Percentiles rank a stretch among this genome's conserved stretches.
phyloP scores from a whole-genome alignment of 2,113 vertebrate genomes.

The Orthonyx spaldingii region DNA sequence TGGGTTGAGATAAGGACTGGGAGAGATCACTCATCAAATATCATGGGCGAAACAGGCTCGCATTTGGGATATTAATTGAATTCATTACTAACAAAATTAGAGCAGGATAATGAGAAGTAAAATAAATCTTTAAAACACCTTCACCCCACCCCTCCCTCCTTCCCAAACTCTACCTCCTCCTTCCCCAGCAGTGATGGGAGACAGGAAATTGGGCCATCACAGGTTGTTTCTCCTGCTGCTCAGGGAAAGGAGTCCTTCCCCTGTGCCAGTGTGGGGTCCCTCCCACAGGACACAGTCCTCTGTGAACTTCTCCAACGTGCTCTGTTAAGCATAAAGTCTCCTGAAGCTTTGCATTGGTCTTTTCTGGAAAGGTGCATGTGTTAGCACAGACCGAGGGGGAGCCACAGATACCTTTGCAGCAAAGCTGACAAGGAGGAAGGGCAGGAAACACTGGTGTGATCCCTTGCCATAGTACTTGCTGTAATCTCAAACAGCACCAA shows the following conservation, averaged over 20 bases:
- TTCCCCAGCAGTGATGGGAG: fast-evolving
- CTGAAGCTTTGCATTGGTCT: neutral
- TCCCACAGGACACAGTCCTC: neutral
- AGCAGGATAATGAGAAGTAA: neutral
- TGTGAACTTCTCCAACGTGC: neutral
- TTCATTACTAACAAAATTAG: neutral
- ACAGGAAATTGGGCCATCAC: too few species aligned
- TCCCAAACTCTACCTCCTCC: neutral
- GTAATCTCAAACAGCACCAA: neutral
- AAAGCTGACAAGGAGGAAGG: neutral
- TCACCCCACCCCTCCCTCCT: neutral
- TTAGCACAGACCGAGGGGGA: neutral
- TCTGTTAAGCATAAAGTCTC: neutral
- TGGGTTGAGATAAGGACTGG: neutral
- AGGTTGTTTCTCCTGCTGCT: neutral
- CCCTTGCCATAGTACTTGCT: neutral
- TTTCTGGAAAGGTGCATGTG: neutral
- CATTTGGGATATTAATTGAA: neutral
- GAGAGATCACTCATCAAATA: neutral
- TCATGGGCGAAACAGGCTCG: neutral
- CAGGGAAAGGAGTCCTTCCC: neutral
- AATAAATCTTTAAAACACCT: neutral
- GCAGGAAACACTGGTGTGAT: neutral
- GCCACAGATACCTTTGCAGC: neutral
- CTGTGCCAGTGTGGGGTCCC: neutral